Evolutionary conservation across 2,113 vertebrate genomes (phyloP).

Genomic region (Hemiscyllium ocellatum): DNA sequence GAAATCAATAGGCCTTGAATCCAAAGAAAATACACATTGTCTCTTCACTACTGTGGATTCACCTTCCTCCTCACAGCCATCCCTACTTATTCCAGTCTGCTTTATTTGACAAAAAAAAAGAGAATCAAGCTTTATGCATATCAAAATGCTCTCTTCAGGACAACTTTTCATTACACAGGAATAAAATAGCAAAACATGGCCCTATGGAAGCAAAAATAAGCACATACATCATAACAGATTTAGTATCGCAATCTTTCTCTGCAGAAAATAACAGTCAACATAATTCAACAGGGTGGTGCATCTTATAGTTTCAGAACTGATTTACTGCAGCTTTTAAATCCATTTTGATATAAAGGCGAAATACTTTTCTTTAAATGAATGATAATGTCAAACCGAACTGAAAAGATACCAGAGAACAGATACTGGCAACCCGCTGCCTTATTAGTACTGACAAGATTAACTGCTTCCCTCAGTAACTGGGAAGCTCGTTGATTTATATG

Average conservation of each 20-base stretch:
- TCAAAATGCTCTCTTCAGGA: not conserved
- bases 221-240: not conserved
- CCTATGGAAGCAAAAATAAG: not conserved
- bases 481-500: conserved; percentile 46
- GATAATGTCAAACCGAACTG: conserved; percentile 39
- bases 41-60: not conserved
- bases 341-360: conserved; percentile 40
- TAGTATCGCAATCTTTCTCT: not conserved
- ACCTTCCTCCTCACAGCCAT: not conserved
- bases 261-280: not conserved
- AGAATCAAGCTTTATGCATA: not conserved
- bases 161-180: too few species aligned
- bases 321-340: conserved; percentile 28
- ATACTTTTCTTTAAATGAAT: conserved; percentile 41
- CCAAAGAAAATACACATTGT: not conserved
- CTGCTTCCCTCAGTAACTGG: conserved; percentile 39
- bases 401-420: conserved; percentile 27
- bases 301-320: not conserved
- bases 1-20: not conserved
- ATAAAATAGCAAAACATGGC: not conserved
- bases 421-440: conserved; percentile 40
- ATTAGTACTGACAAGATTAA: conserved; percentile 39
- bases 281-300: not conserved
- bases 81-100: not conserved
- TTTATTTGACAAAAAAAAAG: too few species aligned